Conservation (phyloP, 2,113 vertebrate species). For the Atherinomorus stipes region DNA sequence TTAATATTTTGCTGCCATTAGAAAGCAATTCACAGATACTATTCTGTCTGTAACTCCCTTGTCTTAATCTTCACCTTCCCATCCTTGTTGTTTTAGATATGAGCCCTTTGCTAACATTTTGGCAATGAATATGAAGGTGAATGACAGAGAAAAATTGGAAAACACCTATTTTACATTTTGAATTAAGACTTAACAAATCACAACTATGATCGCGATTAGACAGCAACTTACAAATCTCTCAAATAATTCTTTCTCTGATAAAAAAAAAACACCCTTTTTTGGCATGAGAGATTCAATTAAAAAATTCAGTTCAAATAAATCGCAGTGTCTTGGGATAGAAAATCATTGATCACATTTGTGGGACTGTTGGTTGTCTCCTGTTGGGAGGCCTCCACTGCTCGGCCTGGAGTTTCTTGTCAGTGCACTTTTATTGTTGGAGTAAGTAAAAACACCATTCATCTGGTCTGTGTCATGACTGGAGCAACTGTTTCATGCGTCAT, state of each 20-base stretch:
- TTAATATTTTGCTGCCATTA: slow-evolving; percentile 36
- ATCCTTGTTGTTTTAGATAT: background rate
- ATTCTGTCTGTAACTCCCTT: slow-evolving; percentile 18
- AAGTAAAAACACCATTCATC: slow-evolving; percentile 73
- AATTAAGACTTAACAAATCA: background rate
- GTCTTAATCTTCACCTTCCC: slow-evolving; percentile 44
- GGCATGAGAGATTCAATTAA: too few relatives aligned
- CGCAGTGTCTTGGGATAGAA: slow-evolving; percentile 4
- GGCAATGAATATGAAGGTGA: background rate
- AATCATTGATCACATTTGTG: slow-evolving; percentile 4
- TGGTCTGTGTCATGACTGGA: slow-evolving; percentile 74
- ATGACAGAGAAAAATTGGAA: too few relatives aligned
- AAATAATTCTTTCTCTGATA: background rate
- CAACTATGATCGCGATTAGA: background rate
- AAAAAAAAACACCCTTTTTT: background rate
- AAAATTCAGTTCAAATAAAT: too few relatives aligned
- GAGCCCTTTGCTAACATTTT: background rate
- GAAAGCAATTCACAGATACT: slow-evolving; percentile 38
- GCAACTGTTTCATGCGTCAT: slow-evolving; percentile 74
- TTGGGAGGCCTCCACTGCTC: slow-evolving; percentile 35
- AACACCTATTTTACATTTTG: background rate
- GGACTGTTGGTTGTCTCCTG: slow-evolving; percentile 15
- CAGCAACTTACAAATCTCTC: background rate
- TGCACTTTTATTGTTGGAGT: slow-evolving; percentile 52
- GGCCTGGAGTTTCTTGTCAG: slow-evolving; percentile 52